These are phyloP conservation scores for Zygogramma bicolorata DNA, from an alignment of 2,888 invertebrate genomes.

Conservation along the genomic window DNA sequence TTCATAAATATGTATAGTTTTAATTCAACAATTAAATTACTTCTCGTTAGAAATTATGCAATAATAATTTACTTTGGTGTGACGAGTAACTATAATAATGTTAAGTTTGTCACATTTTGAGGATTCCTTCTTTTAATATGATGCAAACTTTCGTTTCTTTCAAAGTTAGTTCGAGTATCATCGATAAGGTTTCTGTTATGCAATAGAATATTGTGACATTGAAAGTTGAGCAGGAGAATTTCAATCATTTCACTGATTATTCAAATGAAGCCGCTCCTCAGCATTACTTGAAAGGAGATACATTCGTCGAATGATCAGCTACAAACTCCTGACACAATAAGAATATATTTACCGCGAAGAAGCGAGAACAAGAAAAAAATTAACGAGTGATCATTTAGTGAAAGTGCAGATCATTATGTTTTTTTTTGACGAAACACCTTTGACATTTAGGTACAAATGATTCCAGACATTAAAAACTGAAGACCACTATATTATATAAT, in stretches of 20 bases:
- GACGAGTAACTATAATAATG: too few species aligned
- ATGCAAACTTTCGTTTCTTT: not conserved
- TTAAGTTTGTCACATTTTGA: too few species aligned
- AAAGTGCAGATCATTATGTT: not conserved
- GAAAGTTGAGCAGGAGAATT: not conserved
- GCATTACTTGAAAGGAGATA: not conserved
- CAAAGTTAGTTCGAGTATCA: not conserved
- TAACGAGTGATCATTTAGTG: not conserved
- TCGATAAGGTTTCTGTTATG: not conserved
- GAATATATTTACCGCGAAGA: not conserved
- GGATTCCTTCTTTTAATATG: not conserved
- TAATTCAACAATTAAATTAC: too few species aligned
- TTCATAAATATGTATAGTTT: too few species aligned
- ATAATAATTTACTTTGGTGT: too few species aligned
- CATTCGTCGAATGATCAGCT: not conserved
- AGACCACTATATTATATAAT: not conserved
- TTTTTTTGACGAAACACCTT: constrained; percentile 6
- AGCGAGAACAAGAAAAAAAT: not conserved
- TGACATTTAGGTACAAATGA: not conserved
- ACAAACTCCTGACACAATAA: not conserved
- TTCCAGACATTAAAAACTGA: not conserved
- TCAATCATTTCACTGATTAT: constrained; percentile 13
- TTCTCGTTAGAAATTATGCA: too few species aligned
- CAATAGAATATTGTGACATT: not conserved
- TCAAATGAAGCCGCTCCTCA: constrained; percentile 18